Conservation (phyloP, 2,888 invertebrate genomes). For the Stratiomys singularior region DNA sequence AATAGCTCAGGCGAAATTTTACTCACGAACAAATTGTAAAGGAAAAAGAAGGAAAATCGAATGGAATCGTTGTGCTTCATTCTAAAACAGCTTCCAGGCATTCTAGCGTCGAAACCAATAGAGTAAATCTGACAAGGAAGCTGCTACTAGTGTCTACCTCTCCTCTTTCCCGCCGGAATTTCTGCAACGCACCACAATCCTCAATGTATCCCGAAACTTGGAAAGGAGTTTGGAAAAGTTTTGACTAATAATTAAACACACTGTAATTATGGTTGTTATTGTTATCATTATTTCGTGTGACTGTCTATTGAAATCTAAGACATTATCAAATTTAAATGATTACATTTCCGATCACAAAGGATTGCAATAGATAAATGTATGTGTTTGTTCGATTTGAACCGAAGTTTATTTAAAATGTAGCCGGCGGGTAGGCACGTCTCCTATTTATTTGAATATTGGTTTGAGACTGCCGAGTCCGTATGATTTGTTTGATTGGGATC, state of each 20-base stretch:
- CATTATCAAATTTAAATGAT: background rate
- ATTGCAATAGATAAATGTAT: background rate
- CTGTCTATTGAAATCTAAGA: background rate
- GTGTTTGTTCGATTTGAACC: background rate
- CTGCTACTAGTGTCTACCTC: too few species aligned
- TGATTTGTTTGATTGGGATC: too few species aligned
- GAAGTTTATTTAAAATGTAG: background rate
- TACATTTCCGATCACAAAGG: background rate
- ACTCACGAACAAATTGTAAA: background rate
- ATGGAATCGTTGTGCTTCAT: background rate
- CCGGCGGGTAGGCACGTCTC: background rate
- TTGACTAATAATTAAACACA: slow-evolving; percentile 14
- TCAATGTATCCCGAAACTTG: background rate
- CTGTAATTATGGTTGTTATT: slow-evolving; percentile 8
- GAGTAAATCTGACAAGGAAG: too few species aligned
- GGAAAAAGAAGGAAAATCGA: background rate
- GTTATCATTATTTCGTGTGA: background rate
- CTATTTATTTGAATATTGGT: background rate
- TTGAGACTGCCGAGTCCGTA: too few species aligned
- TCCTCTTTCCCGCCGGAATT: background rate
- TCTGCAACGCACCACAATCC: background rate
- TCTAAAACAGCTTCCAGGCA: background rate
- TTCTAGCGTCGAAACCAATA: background rate
- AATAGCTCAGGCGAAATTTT: slow-evolving; percentile 1
- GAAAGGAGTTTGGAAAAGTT: background rate